These are phyloP conservation scores for Archivesica marissinica DNA, from an alignment of 1,140 invertebrate genomes.

Conservation along the genomic window DNA sequence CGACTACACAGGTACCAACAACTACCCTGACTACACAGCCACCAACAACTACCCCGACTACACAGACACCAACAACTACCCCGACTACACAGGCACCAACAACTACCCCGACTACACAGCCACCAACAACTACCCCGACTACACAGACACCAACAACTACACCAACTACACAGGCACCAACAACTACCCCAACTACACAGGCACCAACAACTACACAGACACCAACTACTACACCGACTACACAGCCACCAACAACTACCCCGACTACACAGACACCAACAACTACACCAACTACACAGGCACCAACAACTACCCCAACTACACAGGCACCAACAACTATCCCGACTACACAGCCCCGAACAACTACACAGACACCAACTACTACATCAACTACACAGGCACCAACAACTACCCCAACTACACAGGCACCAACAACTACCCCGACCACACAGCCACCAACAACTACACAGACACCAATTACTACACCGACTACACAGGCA, in stretches of 20 bases:
- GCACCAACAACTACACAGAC: neutral
- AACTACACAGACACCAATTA: neutral
- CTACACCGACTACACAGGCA: no score
- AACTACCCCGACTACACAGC: neutral
- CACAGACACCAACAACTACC: constrained; percentile 10
- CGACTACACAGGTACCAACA: neutral
- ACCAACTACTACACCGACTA: neutral
- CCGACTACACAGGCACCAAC: neutral
- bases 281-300: neutral
- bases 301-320: no score
- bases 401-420: neutral
- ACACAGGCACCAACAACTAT: no score
- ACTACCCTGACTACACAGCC: neutral
- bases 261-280: neutral
- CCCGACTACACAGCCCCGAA: no score
- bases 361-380: no score
- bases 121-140: neutral
- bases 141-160: neutral
- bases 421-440: neutral
- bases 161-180: neutral
- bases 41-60: neutral
- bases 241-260: neutral
- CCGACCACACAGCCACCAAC: neutral
- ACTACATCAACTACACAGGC: no score
- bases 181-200: neutral